Percentiles rank a stretch among this genome's conserved stretches.
Evolutionary conservation across 2,888 invertebrate species (phyloP).

Genomic region (Periphyllus acericola): DNA sequence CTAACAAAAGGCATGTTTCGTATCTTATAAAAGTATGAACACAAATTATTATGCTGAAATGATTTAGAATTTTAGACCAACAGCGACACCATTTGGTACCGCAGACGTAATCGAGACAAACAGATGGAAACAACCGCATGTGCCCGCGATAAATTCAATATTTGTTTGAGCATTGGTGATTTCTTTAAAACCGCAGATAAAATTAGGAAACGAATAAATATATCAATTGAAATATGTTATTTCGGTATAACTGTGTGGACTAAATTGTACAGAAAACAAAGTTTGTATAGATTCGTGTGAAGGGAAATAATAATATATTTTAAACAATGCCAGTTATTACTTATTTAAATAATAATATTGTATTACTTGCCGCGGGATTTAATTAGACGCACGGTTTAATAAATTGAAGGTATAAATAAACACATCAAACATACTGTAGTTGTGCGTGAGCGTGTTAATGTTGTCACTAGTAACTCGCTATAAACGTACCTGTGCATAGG

Average conservation of each 20-base stretch:
- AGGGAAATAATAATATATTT: too few relatives aligned
- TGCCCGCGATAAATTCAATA: conserved; percentile 44
- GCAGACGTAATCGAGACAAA: not conserved
- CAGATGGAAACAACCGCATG: conserved; percentile 30
- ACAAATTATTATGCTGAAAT: not conserved
- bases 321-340: too few relatives aligned
- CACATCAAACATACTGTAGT: not conserved
- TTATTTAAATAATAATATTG: not conserved
- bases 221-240: not conserved
- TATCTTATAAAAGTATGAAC: not conserved
- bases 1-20: not conserved
- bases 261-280: not conserved
- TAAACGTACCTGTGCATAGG: too few relatives aligned
- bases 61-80: conserved; percentile 25
- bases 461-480: not conserved
- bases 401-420: not conserved
- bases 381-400: not conserved
- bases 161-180: conserved; percentile 22
- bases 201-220: not conserved
- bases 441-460: not conserved
- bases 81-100: conserved; percentile 2
- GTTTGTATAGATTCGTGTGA: too few relatives aligned
- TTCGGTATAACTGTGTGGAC: not conserved
- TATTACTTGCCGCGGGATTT: not conserved
- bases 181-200: conserved; percentile 17